Percentiles rank a stretch among this genome's conserved stretches.
These are phyloP conservation scores for Gymnorhina tibicen DNA, from an alignment of 2,113 vertebrate genomes.

Conservation along the genomic window DNA sequence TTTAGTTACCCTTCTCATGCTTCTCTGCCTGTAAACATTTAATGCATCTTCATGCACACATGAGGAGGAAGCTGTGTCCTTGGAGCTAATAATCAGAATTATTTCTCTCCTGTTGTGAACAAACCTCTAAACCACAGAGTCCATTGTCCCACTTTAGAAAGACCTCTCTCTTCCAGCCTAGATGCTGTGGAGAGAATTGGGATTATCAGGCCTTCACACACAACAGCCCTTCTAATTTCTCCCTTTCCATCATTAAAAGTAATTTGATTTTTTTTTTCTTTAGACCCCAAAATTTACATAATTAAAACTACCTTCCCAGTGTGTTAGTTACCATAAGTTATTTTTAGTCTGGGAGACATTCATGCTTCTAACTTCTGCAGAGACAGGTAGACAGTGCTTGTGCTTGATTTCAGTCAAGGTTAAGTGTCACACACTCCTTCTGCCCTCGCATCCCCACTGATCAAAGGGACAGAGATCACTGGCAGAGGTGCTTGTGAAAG, in stretches of 20 bases:
- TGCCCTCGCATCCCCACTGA: background rate
- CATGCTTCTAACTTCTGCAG: background rate
- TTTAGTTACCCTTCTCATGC: background rate
- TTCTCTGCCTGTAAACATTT: background rate
- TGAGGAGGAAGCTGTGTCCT: background rate
- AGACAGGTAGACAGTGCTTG: background rate
- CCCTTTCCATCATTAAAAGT: background rate
- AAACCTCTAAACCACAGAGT: background rate
- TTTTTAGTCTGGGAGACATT: background rate
- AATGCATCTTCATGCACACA: background rate
- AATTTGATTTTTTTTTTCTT: background rate
- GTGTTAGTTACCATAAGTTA: background rate
- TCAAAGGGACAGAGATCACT: background rate
- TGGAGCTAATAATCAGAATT: conserved; percentile 3
- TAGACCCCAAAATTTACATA: background rate
- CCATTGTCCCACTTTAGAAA: background rate
- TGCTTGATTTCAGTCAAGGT: background rate
- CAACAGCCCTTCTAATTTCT: background rate
- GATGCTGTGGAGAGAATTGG: background rate
- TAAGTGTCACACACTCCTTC: background rate
- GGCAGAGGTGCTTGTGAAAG: background rate
- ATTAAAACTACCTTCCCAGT: background rate
- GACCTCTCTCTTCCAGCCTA: background rate
- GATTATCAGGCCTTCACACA: background rate
- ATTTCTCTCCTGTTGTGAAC: background rate